A percentile compares a stretch with the other conserved stretches of the same genome.
These are phyloP conservation scores for Loris lydekkerianus DNA, from an alignment of 2,797 vertebrate species.

Conservation along the genomic window DNA sequence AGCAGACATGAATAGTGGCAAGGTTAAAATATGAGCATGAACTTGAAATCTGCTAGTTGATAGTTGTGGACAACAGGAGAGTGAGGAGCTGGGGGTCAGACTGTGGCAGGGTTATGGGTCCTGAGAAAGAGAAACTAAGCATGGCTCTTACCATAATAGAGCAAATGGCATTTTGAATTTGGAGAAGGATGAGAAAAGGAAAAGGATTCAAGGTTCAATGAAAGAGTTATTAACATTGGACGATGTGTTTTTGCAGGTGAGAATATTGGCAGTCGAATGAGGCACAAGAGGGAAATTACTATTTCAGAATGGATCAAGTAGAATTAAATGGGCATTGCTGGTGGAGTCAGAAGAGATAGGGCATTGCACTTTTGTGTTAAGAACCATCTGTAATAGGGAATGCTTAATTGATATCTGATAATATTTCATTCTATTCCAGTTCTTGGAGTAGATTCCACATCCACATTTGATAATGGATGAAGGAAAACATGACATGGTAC, in stretches of 20 bases:
- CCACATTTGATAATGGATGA: constrained; percentile 22
- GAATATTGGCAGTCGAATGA: constrained; percentile 63
- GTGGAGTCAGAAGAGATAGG: not conserved
- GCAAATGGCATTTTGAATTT: constrained; percentile 51
- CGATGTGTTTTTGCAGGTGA: constrained; percentile 82
- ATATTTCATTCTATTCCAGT: not conserved
- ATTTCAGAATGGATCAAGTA: constrained; percentile 32
- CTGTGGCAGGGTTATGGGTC: not conserved
- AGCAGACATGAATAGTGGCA: not conserved
- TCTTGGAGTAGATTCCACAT: constrained; percentile 15
- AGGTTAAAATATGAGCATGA: constrained; percentile 58
- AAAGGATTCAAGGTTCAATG: constrained; percentile 80
- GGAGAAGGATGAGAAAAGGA: constrained; percentile 66
- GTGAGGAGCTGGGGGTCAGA: not conserved
- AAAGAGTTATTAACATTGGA: constrained; percentile 59
- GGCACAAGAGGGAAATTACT: constrained; percentile 49
- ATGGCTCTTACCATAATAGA: not conserved
- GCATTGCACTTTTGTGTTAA: not conserved
- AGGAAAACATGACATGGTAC: not conserved
- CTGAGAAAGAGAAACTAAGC: constrained; percentile 18
- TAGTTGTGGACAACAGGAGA: constrained; percentile 13
- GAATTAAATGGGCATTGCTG: constrained; percentile 44
- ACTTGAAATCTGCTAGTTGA: constrained; percentile 50
- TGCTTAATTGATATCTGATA: constrained; percentile 13
- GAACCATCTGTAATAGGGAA: not conserved